Base-by-base conservation (phyloP, 2,888 invertebrate genomes). In the Plebejus argus region DNA sequence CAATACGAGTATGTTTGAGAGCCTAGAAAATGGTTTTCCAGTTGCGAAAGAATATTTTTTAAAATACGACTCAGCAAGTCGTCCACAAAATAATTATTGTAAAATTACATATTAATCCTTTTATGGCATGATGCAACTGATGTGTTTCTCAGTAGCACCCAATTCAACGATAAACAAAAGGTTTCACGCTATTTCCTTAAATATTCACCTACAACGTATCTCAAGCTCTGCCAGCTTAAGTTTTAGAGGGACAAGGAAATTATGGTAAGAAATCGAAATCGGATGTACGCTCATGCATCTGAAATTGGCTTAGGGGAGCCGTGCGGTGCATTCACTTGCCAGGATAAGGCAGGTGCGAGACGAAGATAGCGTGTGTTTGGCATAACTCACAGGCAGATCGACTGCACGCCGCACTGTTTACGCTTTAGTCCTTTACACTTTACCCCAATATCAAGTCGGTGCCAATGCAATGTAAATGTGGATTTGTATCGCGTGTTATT, bases 331-430 rank as follows among this genome's bases (percentile, higher is more conserved):
- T 80, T 78, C 76, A 79, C 77, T 77, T 81, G 78, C 81, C 83
- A 66, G 87, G 86, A 86, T 88, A 87, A 90, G 88, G 87, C 90
- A 90, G 90, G 90, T 91, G 90, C 88, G 86, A 88, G 87, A 84
- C 83, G 85, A 78, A 85, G 91, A 91, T 91, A 91, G 89, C 89
- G 58, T 83, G 85, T 90, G 89, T 91, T 91, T 90, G 86, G 84
- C 81, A 84, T 86, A 87, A 86, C 88, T 89, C 88, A 87, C 84
- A 84, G 75, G 74, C 77, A 83, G 84, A 87, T 86, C 84, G 83
- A 85, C 84, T 86, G 82, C 84, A 84, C 84, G 84, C 84, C 82
- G 81, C 81, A 78, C 83, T 86, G 89, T 89, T 89, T n/a, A n/a
- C n/a, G n/a, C n/a, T n/a, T n/a, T n/a, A n/a, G n/a, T n/a, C n/a